phyloP scores from a whole-genome alignment of 53 echinoderm and acorn worm species.

The Henricia sp. region DNA sequence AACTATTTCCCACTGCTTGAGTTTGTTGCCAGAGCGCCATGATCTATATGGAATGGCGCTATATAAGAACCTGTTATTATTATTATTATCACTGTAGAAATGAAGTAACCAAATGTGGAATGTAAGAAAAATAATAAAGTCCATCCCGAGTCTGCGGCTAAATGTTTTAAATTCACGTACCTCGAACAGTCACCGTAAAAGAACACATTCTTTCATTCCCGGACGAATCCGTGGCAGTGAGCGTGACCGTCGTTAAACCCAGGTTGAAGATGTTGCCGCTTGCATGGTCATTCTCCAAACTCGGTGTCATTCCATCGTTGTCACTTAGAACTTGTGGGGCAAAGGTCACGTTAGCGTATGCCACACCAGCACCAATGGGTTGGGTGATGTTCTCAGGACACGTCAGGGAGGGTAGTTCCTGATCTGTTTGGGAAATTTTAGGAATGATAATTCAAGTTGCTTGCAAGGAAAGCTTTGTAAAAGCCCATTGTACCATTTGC shows the following conservation, averaged over 20 bases:
- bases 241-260: not conserved
- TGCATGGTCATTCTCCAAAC: not conserved
- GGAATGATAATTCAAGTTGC: not conserved
- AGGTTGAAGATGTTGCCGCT: not conserved
- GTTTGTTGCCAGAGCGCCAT: too few relatives aligned
- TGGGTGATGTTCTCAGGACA: constrained; percentile 5
- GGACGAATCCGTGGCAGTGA: not conserved
- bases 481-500: too few relatives aligned
- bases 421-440: too few relatives aligned
- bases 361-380: not conserved
- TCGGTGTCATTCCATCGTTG: not conserved
- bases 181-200: not conserved
- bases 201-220: not conserved
- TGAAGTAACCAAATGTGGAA: too few relatives aligned
- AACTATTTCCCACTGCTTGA: too few relatives aligned
- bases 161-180: too few relatives aligned
- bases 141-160: too few relatives aligned
- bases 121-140: too few relatives aligned
- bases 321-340: not conserved
- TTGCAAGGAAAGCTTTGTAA: not conserved
- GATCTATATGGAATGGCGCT: too few relatives aligned
- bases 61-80: too few relatives aligned
- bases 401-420: not conserved
- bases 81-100: too few relatives aligned
- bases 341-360: not conserved